Evolutionary conservation across 2,888 invertebrate species (phyloP).

Genomic region (Eremobia ochroleuca): DNA sequence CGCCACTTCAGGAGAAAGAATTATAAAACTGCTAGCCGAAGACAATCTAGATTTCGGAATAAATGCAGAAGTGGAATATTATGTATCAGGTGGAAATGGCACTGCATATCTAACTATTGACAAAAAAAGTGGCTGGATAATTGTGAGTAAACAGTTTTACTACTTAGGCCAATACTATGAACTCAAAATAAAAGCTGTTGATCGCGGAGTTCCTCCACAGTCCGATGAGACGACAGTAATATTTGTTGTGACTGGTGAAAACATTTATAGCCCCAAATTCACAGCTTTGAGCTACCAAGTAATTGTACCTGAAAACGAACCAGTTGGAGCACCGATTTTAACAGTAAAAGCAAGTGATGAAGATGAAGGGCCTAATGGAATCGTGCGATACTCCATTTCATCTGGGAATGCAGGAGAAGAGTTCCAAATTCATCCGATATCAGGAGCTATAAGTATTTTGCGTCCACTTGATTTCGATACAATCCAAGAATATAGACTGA

Average conservation of each 20-base stretch:
- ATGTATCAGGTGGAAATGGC: slow-evolving; percentile 94
- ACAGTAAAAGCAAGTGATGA: slow-evolving; percentile 96
- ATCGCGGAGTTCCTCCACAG: slow-evolving; percentile 97
- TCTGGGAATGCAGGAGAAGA: slow-evolving; percentile 95
- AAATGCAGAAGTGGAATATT: slow-evolving; percentile 97
- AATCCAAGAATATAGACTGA: slow-evolving; percentile 95
- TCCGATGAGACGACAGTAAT: slow-evolving; percentile 94
- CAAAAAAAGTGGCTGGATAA: slow-evolving; percentile 95
- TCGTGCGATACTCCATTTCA: slow-evolving; percentile 95
- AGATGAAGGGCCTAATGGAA: slow-evolving; percentile 97
- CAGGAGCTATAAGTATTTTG: slow-evolving; percentile 95
- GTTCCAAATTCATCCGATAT: slow-evolving; percentile 94
- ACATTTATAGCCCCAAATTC: slow-evolving; percentile 95
- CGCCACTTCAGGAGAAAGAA: slow-evolving; percentile 93
- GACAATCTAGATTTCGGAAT: slow-evolving; percentile 96
- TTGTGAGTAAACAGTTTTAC: slow-evolving; percentile 91
- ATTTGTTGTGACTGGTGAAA: slow-evolving; percentile 96
- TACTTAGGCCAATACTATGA: slow-evolving; percentile 92
- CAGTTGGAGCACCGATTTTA: slow-evolving; percentile 95
- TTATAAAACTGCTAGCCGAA: slow-evolving; percentile 94
- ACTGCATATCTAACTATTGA: slow-evolving; percentile 94
- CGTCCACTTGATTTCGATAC: slow-evolving; percentile 96
- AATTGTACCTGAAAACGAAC: slow-evolving; percentile 97
- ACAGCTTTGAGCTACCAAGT: slow-evolving; percentile 96
- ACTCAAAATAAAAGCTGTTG: slow-evolving; percentile 94